Evolutionary conservation across 2,888 invertebrate genomes (phyloP), one percentile per base, ranked within the genome.

Genomic region (Lacanobia oleracea): DNA sequence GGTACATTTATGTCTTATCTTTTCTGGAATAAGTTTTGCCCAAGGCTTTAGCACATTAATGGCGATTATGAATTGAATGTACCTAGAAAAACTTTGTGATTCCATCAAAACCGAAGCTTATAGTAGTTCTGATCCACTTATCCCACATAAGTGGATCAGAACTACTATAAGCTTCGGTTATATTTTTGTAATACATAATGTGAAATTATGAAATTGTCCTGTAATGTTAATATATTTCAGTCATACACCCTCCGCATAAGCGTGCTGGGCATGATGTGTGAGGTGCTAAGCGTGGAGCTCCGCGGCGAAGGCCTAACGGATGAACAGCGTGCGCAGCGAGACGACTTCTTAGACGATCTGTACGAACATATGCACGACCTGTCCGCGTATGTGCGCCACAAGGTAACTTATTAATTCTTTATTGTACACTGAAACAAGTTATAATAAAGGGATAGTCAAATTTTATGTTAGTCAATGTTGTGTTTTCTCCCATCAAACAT

Each of bases 351-450:
- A 6, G 97, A 98, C 68, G 97, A 97, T 88, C 93, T 99, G 21
- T 96, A 97, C 87, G 98, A 98, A 54, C 99, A 99, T 90, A 97
- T 99, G 67, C 97, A 97, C 81, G 99, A 99, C 90, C 92, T 97
- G 5, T 97, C 98, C 62, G 98, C 99, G 0, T 98, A 98, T 89
- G 99, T 99, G 0, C 96, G 99, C 37, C 97, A 98, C 37, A 98
- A 98, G 96, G 98, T 97, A 72, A 37, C 10, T n/a, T 4, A 14
- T 40, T 40, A 3, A 1, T 43, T 43, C 43, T 14, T 43, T 14
- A 43, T 43, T 43, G 14, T 43, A 43, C 14, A 43, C 14, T 1
- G 12, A 43, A 14, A 43, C 43, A 43, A 5, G 3, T 14, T 14
- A 43, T 43, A 43, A 43, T 43, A 43, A 2, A 14, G 40, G 12